A percentile compares a stretch with the other conserved stretches of the same genome.
Evolutionary conservation across 2,113 vertebrate genomes (phyloP).

Genomic region (Oreochromis spilurus): DNA sequence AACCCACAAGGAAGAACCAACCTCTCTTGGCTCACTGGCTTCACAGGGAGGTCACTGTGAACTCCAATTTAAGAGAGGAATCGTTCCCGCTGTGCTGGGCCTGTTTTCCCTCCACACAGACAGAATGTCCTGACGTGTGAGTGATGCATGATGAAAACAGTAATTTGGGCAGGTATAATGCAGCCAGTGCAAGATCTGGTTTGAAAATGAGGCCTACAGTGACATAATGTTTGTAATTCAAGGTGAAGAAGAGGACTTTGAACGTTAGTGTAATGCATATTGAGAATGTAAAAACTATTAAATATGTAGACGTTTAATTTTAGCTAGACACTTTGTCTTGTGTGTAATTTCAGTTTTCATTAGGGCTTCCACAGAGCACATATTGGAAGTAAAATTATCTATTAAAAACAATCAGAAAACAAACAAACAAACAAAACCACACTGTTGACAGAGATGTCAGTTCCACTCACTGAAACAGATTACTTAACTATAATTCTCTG

Average conservation of each 20-base stretch:
- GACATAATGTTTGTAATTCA: background rate
- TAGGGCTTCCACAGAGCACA: background rate
- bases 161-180: constrained; percentile 43
- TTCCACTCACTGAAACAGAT: background rate
- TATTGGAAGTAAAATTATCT: background rate
- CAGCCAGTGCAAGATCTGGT: constrained; percentile 17
- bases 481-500: background rate
- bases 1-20: constrained; percentile 30
- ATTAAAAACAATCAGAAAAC: background rate
- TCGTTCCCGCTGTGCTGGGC: constrained; percentile 35
- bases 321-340: background rate
- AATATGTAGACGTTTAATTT: background rate
- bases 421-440: background rate
- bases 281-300: background rate
- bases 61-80: constrained; percentile 60
- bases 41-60: constrained; percentile 48
- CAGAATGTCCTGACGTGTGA: constrained; percentile 51
- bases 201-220: background rate
- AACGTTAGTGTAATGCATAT: background rate
- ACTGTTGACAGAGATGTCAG: constrained; percentile 10
- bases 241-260: background rate
- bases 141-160: constrained; percentile 48
- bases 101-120: constrained; percentile 41
- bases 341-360: background rate
- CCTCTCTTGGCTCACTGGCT: constrained; percentile 47